phyloP scores from a whole-genome alignment of 2,113 vertebrate genomes.

The Bubo blakistoni region DNA sequence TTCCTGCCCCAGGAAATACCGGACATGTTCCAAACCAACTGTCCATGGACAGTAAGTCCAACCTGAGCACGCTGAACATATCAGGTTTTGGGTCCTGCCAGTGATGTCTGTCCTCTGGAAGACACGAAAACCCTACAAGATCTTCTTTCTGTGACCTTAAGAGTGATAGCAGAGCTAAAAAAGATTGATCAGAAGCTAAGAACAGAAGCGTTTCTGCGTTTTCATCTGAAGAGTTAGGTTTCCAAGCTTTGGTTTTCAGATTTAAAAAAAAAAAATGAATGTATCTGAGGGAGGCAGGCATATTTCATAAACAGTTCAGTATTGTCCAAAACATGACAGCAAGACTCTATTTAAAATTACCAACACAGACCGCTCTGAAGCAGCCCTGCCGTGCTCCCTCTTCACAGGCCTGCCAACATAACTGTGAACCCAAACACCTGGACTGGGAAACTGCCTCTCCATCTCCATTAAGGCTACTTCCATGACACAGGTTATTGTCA shows the following conservation, averaged over 20 bases:
- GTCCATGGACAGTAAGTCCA: not conserved
- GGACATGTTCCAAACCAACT: not conserved
- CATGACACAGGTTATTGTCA: not conserved
- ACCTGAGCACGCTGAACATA: not conserved
- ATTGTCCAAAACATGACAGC: not conserved
- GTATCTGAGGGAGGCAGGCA: not conserved
- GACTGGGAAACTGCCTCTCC: not conserved
- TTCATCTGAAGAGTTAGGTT: not conserved
- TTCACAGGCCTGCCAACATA: fast-evolving
- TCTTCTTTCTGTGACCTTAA: not conserved
- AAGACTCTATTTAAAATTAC: not conserved
- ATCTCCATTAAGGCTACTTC: not conserved
- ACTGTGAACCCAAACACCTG: not conserved
- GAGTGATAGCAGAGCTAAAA: not conserved
- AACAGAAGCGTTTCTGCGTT: not conserved
- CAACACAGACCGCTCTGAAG: fast-evolving
- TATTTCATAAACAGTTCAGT: not conserved
- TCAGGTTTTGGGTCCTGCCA: not conserved
- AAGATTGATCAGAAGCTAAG: not conserved
- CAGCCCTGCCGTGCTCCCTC: not conserved
- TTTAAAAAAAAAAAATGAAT: not conserved
- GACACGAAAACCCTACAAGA: not conserved
- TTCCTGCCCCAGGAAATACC: not conserved
- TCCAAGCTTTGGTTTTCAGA: not conserved
- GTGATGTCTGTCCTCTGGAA: not conserved